phyloP scores from a whole-genome alignment of 2,113 vertebrate genomes.

The Aix galericulata region DNA sequence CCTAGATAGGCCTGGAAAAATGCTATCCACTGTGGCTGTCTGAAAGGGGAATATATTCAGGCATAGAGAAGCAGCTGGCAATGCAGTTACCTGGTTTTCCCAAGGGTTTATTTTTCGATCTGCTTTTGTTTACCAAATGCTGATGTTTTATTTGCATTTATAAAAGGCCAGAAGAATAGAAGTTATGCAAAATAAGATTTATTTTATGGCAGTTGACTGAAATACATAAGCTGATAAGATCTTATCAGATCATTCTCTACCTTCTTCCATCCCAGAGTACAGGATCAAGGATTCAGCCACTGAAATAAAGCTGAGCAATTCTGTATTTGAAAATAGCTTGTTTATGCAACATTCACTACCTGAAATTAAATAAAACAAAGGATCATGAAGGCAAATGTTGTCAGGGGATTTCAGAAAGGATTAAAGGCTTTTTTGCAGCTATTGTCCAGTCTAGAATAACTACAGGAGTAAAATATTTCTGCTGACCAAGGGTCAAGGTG shows the following conservation, averaged over 20 bases:
- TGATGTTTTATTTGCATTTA: slow-evolving; percentile 11
- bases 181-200: not conserved
- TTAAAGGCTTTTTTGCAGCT: not conserved
- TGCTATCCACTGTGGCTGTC: not conserved
- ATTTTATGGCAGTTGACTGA: slow-evolving; percentile 2
- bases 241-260: not conserved
- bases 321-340: slow-evolving; percentile 11
- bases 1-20: not conserved
- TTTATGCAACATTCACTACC: not conserved
- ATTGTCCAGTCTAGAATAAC: not conserved
- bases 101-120: not conserved
- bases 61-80: not conserved
- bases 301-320: slow-evolving; percentile 40
- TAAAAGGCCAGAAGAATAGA: not conserved
- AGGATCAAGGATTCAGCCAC: slow-evolving; percentile 15
- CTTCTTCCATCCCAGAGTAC: not conserved
- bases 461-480: not conserved
- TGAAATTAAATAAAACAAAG: not conserved
- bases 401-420: not conserved
- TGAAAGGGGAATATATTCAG: not conserved
- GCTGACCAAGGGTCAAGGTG: not conserved
- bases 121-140: not conserved
- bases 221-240: slow-evolving; percentile 23
- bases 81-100: not conserved
- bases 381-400: not conserved